Evolutionary conservation across 2,113 vertebrate genomes (phyloP).

Genomic region (Zosterops hypoxanthus): DNA sequence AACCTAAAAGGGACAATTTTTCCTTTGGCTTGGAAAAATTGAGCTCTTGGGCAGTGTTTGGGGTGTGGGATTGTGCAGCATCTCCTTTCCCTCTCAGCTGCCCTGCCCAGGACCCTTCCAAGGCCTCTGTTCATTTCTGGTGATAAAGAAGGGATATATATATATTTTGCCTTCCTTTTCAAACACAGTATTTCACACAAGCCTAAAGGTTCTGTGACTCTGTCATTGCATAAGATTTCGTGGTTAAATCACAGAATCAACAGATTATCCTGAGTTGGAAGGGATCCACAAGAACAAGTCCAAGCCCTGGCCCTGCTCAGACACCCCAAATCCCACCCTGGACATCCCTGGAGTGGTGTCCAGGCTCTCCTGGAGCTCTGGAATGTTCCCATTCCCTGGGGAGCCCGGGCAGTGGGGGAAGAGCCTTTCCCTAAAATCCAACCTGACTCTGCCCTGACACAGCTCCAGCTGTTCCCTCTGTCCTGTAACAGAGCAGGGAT

Average conservation of each 20-base stretch:
- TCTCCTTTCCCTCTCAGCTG: not conserved
- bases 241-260: not conserved
- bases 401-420: not conserved
- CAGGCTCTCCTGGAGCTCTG: not conserved
- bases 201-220: not conserved
- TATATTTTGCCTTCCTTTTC: not conserved
- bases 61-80: not conserved
- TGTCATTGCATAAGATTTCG: accelerated
- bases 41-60: not conserved
- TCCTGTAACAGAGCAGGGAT: not conserved
- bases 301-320: accelerated
- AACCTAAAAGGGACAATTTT: not conserved
- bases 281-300: not conserved
- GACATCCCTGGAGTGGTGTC: not conserved
- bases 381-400: not conserved
- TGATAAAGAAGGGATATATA: too few relatives aligned
- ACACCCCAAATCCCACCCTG: not conserved
- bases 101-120: not conserved
- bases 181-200: not conserved
- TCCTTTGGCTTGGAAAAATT: not conserved
- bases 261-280: not conserved
- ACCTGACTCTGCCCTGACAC: accelerated
- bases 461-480: not conserved
- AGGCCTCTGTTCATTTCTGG: not conserved
- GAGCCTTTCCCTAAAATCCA: not conserved